These are phyloP conservation scores for Zele albiditarsus DNA, from an alignment of 2,888 invertebrate species.

Conservation along the genomic window DNA sequence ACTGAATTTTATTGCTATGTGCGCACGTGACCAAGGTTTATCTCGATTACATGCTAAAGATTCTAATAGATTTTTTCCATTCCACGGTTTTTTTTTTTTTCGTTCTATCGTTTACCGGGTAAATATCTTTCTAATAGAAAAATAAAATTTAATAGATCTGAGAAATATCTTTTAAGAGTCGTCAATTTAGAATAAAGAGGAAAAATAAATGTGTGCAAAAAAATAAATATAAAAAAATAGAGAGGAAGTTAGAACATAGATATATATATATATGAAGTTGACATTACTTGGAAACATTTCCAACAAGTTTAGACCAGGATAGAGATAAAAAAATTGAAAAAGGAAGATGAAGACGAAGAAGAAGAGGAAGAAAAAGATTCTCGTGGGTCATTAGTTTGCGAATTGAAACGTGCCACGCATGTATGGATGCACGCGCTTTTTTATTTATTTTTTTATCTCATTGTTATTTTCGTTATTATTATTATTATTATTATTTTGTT, in stretches of 20 bases:
- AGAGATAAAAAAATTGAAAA: not conserved
- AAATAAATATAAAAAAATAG: not conserved
- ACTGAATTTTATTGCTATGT: constrained; percentile 11
- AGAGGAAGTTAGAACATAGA: constrained; percentile 24
- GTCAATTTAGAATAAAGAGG: not conserved
- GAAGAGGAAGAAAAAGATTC: constrained; percentile 19
- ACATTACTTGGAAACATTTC: constrained; percentile 35
- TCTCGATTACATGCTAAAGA: constrained; percentile 34
- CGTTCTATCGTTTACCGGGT: not conserved
- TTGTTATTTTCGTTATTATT: constrained; percentile 4
- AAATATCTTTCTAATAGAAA: constrained; percentile 1
- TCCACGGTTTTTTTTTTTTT: not conserved
- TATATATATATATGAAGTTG: constrained; percentile 2
- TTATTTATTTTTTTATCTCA: constrained; percentile 1
- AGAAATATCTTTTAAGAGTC: not conserved
- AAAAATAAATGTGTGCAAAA: not conserved
- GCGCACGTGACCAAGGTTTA: constrained; percentile 24
- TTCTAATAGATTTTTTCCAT: constrained; percentile 1
- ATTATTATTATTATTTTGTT: constrained; percentile 28
- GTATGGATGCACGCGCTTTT: constrained; percentile 28
- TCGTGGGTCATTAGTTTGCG: constrained; percentile 40
- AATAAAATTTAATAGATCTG: not conserved
- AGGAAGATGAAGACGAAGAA: constrained; percentile 11
- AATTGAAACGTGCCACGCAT: constrained; percentile 44
- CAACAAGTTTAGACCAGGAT: constrained; percentile 21